Evolutionary conservation across 2,113 vertebrate species (phyloP).

Genomic region (Trochalopteron elliotii): DNA sequence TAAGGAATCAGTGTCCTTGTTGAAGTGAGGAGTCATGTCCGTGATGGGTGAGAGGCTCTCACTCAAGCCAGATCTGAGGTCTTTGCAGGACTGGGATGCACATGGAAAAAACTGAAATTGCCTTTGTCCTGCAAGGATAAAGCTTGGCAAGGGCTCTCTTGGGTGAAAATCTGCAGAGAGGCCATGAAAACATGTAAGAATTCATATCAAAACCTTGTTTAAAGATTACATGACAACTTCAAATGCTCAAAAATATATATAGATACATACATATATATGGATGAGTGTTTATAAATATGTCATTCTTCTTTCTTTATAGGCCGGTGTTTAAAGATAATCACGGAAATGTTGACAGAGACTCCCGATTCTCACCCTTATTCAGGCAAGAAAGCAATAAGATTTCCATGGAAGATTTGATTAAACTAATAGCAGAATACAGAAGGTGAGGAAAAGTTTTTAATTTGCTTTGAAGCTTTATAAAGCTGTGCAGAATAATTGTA

Average conservation of each 20-base stretch:
- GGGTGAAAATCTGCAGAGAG: neutral
- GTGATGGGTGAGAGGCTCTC: neutral
- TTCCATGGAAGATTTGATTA: constrained; percentile 92
- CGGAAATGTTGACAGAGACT: constrained; percentile 92
- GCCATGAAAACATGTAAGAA: neutral
- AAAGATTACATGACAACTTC: neutral
- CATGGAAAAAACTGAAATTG: neutral
- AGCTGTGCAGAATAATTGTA: neutral
- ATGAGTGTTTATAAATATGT: neutral
- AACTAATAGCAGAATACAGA: constrained; percentile 89
- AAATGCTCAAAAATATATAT: neutral
- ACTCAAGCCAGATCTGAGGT: neutral
- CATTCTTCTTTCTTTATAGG: constrained; percentile 69
- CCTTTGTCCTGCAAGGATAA: neutral
- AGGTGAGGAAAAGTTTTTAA: constrained; percentile 74
- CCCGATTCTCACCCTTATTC: constrained; percentile 93
- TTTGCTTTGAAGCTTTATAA: neutral
- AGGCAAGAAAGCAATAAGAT: constrained; percentile 97
- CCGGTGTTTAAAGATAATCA: constrained; percentile 96
- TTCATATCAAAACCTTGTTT: neutral
- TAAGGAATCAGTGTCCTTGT: neutral
- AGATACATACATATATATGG: too few relatives aligned
- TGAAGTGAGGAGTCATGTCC: neutral
- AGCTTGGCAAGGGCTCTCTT: neutral
- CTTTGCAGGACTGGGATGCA: neutral